Base-by-base conservation (phyloP, 2,888 invertebrate species). In the Capitulum mitella region DNA sequence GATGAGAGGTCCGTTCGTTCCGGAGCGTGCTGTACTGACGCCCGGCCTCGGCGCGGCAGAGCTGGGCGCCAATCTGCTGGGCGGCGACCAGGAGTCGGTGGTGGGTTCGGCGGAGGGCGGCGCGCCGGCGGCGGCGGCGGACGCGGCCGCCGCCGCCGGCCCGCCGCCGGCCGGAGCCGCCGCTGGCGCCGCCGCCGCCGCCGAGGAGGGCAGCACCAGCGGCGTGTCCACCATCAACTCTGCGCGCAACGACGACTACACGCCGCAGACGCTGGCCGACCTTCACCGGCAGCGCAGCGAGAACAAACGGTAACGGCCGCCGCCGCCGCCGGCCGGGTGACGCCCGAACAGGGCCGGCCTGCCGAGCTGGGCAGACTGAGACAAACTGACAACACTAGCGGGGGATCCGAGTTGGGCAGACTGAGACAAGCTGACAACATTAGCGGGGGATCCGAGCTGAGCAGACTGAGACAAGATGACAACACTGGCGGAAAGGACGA, bases 51-150 rank as follows among this genome's bases (percentile, higher is more conserved):
- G 22, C 29, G 8, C 46, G 12, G 0, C 83, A 91, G 95, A 95
- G 85, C 86, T 95, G n/a, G 94, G 93, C 10, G 94, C 94, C 14
- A 94, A 94, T 86, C 86, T 95, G 78, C 91, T 93, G 6, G 93
- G 92, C 0, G 91, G 92, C 82, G 93, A 92, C 80, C 86, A 81
- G 43, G 79, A 80, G 48, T 29, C 29, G 5, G 61, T 61, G 61
- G 29, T 32, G 61, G 29, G 61, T 10, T 12, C 29, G 12, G 14
- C 29, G 29, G 61, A 29, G 12, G 37, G 54, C 26, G 78, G 43
- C 48, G 54, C 37, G 46, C 51, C n/a, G 46, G 89, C 14, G 82
- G 82, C 48, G 14, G 26, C 46, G 78, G 77, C 77, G 61, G 43
- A n/a, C n/a, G 61, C 48, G 46, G 34, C 64, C 5, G 64, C 22